Percentiles rank a stretch among this genome's conserved stretches.
Evolutionary conservation across 92 coral and sea anemone species (phyloP).

Genomic region (Phenganax subtilis): DNA sequence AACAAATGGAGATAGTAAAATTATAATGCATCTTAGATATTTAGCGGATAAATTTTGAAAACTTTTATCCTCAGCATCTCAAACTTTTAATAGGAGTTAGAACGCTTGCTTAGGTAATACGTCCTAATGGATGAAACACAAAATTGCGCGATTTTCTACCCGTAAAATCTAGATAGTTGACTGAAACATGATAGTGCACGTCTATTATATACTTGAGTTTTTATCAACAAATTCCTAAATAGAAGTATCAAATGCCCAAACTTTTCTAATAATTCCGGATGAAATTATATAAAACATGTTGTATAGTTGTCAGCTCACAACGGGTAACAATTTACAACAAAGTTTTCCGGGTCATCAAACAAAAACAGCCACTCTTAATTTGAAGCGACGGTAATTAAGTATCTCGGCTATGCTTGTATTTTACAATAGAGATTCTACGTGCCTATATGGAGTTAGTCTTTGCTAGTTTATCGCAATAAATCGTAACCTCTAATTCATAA

Average conservation of each 20-base stretch:
- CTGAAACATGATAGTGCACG: no score
- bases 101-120: no score
- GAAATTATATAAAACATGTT: not conserved
- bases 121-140: no score
- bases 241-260: not conserved
- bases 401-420: not conserved
- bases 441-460: not conserved
- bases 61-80: no score
- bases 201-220: no score
- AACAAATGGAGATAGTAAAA: no score
- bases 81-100: no score
- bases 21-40: no score
- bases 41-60: no score
- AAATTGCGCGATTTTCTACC: no score
- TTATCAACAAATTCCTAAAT: no score
- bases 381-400: not conserved
- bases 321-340: not conserved
- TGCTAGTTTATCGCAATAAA: not conserved
- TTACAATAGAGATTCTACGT: not conserved
- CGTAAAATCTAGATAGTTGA: no score
- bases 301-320: not conserved
- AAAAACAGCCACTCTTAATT: not conserved
- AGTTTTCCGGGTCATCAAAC: conserved; percentile 8
- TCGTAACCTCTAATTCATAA: not conserved
- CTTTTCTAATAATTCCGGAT: not conserved